phyloP scores from a whole-genome alignment of 92 coral and sea anemone species.

The Scolanthus callimorphus region DNA sequence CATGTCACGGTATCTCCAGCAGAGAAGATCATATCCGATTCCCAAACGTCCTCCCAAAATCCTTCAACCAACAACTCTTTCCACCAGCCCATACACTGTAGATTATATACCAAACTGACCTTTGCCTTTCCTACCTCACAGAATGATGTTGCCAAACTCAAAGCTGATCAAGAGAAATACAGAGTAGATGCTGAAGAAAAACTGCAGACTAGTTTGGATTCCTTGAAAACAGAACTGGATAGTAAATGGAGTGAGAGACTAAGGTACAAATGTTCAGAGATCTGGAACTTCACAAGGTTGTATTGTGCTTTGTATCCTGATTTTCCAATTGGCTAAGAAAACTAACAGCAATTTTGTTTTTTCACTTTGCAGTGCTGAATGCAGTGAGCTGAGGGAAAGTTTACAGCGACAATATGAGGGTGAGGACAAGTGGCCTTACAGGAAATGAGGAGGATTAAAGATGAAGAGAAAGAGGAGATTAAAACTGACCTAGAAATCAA shows the following conservation, averaged over 20 bases:
- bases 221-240: slow-evolving; percentile 57
- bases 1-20: too few species aligned
- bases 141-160: slow-evolving; percentile 65
- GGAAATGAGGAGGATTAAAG: slow-evolving; percentile 59
- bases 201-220: slow-evolving; percentile 54
- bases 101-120: too few species aligned
- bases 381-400: slow-evolving; percentile 61
- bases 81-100: too few species aligned
- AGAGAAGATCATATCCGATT: too few species aligned
- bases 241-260: slow-evolving; percentile 77
- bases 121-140: too few species aligned
- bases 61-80: too few species aligned
- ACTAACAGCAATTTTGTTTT: too few species aligned
- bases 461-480: slow-evolving; percentile 67
- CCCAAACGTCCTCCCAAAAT: too few species aligned
- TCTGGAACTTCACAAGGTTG: slow-evolving; percentile 5
- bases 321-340: too few species aligned
- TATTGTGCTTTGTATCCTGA: too few species aligned
- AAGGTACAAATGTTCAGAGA: slow-evolving; percentile 41
- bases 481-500: slow-evolving; percentile 67
- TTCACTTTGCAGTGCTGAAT: slow-evolving; percentile 53
- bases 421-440: slow-evolving; percentile 65
- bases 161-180: slow-evolving; percentile 44
- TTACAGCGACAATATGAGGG: slow-evolving; percentile 72
- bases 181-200: slow-evolving; percentile 52